Evolutionary conservation across 2,113 vertebrate species (phyloP), one percentile per base, ranked within the genome.

Genomic region (Lepus timidus): DNA sequence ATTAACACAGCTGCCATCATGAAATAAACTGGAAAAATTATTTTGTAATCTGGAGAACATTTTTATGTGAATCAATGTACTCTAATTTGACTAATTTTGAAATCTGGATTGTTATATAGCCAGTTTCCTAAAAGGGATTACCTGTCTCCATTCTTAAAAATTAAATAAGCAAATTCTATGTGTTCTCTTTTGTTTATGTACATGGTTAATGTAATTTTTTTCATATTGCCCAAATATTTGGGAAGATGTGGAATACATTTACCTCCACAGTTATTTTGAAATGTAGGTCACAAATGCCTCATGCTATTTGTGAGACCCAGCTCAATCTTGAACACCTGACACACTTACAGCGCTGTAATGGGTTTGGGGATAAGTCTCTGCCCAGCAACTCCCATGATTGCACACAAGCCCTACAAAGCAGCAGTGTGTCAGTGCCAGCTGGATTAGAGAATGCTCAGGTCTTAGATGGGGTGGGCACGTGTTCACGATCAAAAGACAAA

Each of bases 391-490:
- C 79, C 79, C 91, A 55, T 67, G 85, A 95, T 80, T 23, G 96
- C 75, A 64, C 23, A 20, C 85, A 78, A 96, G 64, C 39, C 17
- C 65, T 1, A 7, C 29, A 91, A 73, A 88, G 78, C 91, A 16
- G 9, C 9, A 74, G 87, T 51, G 36, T 33, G 29, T 4, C 29
- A 64, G 90, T 49, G 88, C 78, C 81, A 71, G 76, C 0, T 0
- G 71, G 92, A 65, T 70, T 13, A 12, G 0, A 79, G 81, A 68
- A 79, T 55, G 19, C 71, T 67, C 79, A 61, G 22, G 16, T 44
- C 87, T 96, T 94, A 89, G 88, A 93, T 82, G 93, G 74, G 67
- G 19, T 39, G 76, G 91, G 83, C 86, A 64, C 1, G 2, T 44
- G 44, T 73, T 68, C 31, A 29, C n/a, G 92, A 91, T 73, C 39